Evolutionary conservation across 2,797 vertebrate species (phyloP).

Genomic region (Falco rusticolus): DNA sequence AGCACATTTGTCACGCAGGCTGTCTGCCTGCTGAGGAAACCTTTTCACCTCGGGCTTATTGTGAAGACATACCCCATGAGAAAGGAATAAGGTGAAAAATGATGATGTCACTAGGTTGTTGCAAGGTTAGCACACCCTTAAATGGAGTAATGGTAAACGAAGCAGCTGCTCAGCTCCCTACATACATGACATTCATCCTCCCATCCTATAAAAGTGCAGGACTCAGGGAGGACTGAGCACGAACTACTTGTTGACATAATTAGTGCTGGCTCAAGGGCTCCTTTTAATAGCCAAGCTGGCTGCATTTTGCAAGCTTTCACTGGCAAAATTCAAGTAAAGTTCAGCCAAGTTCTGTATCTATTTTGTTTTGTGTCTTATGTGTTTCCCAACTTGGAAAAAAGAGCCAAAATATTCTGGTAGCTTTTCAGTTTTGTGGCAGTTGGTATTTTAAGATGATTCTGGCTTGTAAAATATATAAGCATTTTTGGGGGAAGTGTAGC

Average conservation of each 20-base stretch:
- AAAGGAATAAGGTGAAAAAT: constrained; percentile 84
- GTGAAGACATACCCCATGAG: constrained; percentile 75
- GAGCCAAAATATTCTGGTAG: constrained; percentile 64
- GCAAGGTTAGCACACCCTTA: constrained; percentile 92
- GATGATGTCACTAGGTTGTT: constrained; percentile 88
- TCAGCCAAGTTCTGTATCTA: constrained; percentile 82
- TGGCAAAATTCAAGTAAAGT: constrained; percentile 78
- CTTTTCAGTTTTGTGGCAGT: constrained; percentile 68
- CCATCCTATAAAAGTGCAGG: constrained; percentile 74
- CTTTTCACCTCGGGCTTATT: constrained; percentile 81
- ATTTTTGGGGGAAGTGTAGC: neutral
- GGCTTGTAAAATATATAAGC: constrained; percentile 64
- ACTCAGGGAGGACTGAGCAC: constrained; percentile 80
- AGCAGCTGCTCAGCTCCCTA: constrained; percentile 75
- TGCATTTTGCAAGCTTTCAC: constrained; percentile 68
- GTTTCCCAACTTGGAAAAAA: constrained; percentile 58
- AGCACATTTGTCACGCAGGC: constrained; percentile 68
- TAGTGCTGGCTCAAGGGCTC: constrained; percentile 73
- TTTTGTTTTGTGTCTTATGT: constrained; percentile 68
- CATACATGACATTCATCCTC: constrained; percentile 32
- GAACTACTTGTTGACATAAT: constrained; percentile 89
- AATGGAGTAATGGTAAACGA: constrained; percentile 81
- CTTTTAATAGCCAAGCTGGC: constrained; percentile 77
- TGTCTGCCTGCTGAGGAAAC: constrained; percentile 69
- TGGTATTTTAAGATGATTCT: constrained; percentile 68